These are phyloP conservation scores for Ectemnius continuus DNA, from an alignment of 2,888 invertebrate species.

Conservation along the genomic window DNA sequence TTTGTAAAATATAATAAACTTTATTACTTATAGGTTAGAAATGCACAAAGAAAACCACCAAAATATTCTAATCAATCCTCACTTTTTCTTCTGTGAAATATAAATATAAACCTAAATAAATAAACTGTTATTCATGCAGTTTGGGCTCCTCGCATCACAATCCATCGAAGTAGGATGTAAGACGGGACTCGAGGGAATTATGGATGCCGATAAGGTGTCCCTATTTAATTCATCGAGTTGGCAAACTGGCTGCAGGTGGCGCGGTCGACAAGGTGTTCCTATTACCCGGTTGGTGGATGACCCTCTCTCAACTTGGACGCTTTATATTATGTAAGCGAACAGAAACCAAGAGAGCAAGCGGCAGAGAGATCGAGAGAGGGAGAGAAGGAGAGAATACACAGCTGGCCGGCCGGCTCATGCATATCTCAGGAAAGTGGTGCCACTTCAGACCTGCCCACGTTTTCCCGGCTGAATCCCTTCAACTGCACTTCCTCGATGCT, in stretches of 20 bases:
- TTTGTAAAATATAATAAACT: no score
- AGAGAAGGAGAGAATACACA: no score
- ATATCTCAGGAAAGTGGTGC: constrained; percentile 56
- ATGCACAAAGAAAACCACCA: no score
- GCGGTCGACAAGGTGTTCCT: constrained; percentile 8
- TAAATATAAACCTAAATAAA: no score
- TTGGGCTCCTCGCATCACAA: neutral
- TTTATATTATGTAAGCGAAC: constrained; percentile 67
- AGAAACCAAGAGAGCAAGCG: constrained; percentile 32
- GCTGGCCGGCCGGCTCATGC: constrained; percentile 55
- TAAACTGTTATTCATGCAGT: no score
- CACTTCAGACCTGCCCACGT: constrained; percentile 51
- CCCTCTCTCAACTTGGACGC: constrained; percentile 59
- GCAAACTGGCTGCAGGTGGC: neutral
- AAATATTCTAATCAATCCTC: no score
- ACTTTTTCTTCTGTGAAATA: no score
- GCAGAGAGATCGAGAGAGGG: no score
- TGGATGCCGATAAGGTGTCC: neutral
- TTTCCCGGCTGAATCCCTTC: constrained; percentile 47
- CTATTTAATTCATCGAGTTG: neutral
- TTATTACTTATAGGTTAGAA: no score
- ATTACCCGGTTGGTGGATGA: constrained; percentile 40
- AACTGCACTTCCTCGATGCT: constrained; percentile 37
- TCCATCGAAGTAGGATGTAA: constrained; percentile 14
- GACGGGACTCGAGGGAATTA: neutral